Percentiles rank a stretch among this genome's conserved stretches.
Conservation (phyloP, 2,113 vertebrate species). For the Symphodus melops region DNA sequence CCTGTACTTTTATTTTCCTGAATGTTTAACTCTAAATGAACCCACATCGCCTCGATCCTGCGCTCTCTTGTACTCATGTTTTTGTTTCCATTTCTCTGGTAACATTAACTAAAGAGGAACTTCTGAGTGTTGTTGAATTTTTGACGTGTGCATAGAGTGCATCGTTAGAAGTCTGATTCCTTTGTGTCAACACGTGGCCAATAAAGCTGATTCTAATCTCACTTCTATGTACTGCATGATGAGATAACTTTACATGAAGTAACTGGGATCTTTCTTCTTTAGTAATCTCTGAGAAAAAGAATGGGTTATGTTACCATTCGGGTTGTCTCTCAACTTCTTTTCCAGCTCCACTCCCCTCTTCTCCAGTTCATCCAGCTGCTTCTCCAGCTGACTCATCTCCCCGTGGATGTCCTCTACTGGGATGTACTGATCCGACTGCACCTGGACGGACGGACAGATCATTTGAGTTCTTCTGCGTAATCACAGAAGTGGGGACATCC, state of each 20-base stretch:
- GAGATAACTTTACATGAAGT: background rate
- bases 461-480: conserved; percentile 72
- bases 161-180: too few relatives aligned
- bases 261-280: background rate
- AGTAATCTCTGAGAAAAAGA: too few relatives aligned
- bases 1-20: too few relatives aligned
- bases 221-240: background rate
- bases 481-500: conserved; percentile 51
- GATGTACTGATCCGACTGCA: conserved; percentile 96
- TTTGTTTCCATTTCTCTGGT: too few relatives aligned
- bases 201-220: background rate
- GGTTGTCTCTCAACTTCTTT: conserved; percentile 88
- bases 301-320: conserved; percentile 82
- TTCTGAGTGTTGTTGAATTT: too few relatives aligned
- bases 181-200: too few relatives aligned
- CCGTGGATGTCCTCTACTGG: conserved; percentile 94
- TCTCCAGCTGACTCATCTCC: conserved; percentile 92
- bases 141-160: too few relatives aligned
- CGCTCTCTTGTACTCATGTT: too few relatives aligned
- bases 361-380: conserved; percentile 93
- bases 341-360: conserved; percentile 93
- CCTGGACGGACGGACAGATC: conserved; percentile 77
- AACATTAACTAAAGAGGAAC: too few relatives aligned
- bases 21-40: too few relatives aligned
- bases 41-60: too few relatives aligned